Percentiles rank a stretch among this genome's conserved stretches.
Conservation (phyloP, 2,113 vertebrate genomes). For the Hippocampus barbouri region DNA sequence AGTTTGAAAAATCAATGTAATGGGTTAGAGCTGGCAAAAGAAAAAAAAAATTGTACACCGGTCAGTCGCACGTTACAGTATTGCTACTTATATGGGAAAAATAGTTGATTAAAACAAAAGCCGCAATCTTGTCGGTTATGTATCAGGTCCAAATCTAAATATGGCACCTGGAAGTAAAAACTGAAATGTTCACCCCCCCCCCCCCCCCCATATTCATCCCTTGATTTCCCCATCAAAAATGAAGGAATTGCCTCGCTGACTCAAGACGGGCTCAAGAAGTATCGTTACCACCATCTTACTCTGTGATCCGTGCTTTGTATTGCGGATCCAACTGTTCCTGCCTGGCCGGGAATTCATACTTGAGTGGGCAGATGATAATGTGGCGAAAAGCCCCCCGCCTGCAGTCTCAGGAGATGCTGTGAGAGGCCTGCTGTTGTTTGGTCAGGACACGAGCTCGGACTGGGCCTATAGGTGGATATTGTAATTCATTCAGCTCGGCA, state of each 20-base stretch:
- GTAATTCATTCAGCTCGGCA: slow-evolving; percentile 66
- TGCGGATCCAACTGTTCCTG: slow-evolving; percentile 27
- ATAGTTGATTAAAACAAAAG: neutral
- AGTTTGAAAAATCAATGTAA: neutral
- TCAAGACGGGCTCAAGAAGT: neutral
- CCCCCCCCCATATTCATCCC: neutral
- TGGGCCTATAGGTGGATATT: slow-evolving; percentile 63
- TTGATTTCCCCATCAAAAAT: neutral
- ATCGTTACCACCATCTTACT: neutral
- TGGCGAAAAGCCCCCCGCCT: slow-evolving; percentile 34
- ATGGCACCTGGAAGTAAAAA: neutral
- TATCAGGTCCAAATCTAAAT: no score
- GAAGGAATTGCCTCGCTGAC: neutral
- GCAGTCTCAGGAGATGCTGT: slow-evolving; percentile 26
- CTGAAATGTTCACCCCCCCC: neutral
- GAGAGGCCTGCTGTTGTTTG: slow-evolving; percentile 43
- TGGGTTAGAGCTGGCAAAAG: no score
- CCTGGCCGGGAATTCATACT: slow-evolving; percentile 34
- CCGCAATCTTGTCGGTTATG: no score
- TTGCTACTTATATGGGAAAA: neutral
- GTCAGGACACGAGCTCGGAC: slow-evolving; percentile 46
- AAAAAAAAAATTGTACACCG: neutral
- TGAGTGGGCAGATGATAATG: slow-evolving; percentile 23
- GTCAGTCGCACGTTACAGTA: neutral
- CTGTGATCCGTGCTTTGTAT: slow-evolving; percentile 26